These are phyloP conservation scores for Sardinella longiceps DNA, from an alignment of 2,797 vertebrate genomes.

Conservation along the genomic window DNA sequence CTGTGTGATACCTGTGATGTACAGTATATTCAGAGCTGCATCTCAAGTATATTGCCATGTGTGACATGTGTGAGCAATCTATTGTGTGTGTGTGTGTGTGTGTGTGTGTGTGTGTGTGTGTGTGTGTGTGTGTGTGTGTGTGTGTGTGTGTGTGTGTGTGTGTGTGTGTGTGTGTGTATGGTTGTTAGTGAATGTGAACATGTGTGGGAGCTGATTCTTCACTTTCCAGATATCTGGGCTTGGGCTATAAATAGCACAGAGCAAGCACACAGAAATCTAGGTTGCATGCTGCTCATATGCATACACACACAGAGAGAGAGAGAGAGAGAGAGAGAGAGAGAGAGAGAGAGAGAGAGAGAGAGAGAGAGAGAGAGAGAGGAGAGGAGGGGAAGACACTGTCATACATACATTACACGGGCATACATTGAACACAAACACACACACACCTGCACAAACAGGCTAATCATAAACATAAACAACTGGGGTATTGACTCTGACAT, in stretches of 20 bases:
- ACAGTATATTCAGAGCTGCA: no score
- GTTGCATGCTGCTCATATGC: constrained; percentile 64
- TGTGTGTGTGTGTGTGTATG: constrained; percentile 39
- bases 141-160: constrained; percentile 32
- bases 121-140: constrained; percentile 20
- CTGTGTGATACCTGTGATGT: no score
- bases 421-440: neutral
- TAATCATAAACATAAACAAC: neutral
- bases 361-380: neutral
- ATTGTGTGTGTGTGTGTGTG: constrained; percentile 10
- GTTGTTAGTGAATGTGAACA: constrained; percentile 38
- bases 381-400: neutral
- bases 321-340: neutral
- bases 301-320: constrained; percentile 41
- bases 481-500: neutral
- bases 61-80: no score
- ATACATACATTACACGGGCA: neutral
- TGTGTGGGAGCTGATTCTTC: constrained; percentile 63
- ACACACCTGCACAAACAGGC: neutral
- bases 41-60: no score
- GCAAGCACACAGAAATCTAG: constrained; percentile 70
- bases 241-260: constrained; percentile 75
- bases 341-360: neutral
- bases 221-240: constrained; percentile 66
- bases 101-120: constrained; percentile 13